Conservation (phyloP, 2,888 invertebrate species). For the Noctua janthe region DNA sequence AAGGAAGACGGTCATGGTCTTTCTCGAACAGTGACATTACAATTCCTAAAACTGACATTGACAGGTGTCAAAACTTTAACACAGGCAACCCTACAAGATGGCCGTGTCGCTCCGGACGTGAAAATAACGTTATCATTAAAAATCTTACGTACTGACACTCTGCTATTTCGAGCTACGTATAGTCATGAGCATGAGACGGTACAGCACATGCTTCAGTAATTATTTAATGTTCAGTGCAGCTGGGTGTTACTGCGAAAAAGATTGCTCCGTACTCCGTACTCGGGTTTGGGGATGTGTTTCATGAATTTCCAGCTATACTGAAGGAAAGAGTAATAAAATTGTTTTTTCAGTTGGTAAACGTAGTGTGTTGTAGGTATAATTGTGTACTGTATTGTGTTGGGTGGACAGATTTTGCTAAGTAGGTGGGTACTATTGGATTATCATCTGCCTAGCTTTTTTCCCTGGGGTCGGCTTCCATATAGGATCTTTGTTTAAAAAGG, state of each 20-base stretch:
- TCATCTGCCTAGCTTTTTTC: not conserved
- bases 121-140: conserved; percentile 69
- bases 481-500: not conserved
- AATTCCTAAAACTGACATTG: conserved; percentile 7
- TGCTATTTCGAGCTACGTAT: conserved; percentile 55
- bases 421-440: not conserved
- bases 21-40: not conserved
- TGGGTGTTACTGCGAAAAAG: conserved; percentile 43
- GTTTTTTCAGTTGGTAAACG: conserved; percentile 22
- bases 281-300: conserved; percentile 34
- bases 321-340: conserved; percentile 15
- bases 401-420: not conserved
- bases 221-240: conserved; percentile 56
- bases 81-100: conserved; percentile 54
- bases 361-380: not conserved
- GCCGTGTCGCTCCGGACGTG: conserved; percentile 55
- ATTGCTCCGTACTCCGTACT: not conserved
- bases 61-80: not conserved
- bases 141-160: conserved; percentile 60
- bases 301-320: conserved; percentile 36
- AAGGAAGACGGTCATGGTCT: not conserved
- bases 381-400: too few relatives aligned
- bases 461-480: not conserved
- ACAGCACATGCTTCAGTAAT: conserved; percentile 33
- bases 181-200: conserved; percentile 39